Conservation (phyloP, 2,888 invertebrate species). For the Cordilura impudica region DNA sequence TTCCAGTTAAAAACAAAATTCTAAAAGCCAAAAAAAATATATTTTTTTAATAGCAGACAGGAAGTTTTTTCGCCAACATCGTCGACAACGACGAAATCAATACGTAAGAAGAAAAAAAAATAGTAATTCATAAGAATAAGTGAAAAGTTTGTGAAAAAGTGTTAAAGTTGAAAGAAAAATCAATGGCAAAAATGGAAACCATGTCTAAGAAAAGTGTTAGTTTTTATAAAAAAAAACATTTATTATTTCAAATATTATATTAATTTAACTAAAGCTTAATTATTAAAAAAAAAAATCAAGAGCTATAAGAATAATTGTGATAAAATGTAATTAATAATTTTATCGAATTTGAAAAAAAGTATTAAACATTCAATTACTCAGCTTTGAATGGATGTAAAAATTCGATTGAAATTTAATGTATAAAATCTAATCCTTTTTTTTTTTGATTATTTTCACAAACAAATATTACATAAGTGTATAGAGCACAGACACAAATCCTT, state of each 20-base stretch:
- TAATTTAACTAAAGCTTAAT: background rate
- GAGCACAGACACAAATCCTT: conserved; percentile 21
- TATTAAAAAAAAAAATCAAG: background rate
- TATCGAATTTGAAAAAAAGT: no score
- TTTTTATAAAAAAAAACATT: no score
- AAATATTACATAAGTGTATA: conserved; percentile 64
- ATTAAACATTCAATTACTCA: no score
- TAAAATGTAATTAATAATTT: background rate
- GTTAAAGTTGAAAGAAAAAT: conserved; percentile 49
- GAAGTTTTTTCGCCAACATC: conserved; percentile 55
- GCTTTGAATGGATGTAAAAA: no score
- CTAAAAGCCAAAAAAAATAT: conserved; percentile 44
- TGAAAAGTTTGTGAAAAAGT: conserved; percentile 21
- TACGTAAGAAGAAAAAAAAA: conserved; percentile 72
- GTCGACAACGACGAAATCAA: conserved; percentile 69
- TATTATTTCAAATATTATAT: conserved; percentile 2
- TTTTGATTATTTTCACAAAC: conserved; percentile 26
- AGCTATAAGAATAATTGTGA: background rate
- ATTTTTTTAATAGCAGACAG: conserved; percentile 61
- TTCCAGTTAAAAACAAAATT: conserved; percentile 58
- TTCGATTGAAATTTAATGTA: background rate
- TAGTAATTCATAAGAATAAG: conserved; percentile 28
- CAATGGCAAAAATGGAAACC: conserved; percentile 65
- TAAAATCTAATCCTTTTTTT: conserved; percentile 43
- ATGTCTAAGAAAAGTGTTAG: conserved; percentile 77